Percentiles rank a stretch among this genome's conserved stretches.
These are phyloP conservation scores for Berghia stephanieae DNA, from an alignment of 1,140 invertebrate genomes.

Conservation along the genomic window DNA sequence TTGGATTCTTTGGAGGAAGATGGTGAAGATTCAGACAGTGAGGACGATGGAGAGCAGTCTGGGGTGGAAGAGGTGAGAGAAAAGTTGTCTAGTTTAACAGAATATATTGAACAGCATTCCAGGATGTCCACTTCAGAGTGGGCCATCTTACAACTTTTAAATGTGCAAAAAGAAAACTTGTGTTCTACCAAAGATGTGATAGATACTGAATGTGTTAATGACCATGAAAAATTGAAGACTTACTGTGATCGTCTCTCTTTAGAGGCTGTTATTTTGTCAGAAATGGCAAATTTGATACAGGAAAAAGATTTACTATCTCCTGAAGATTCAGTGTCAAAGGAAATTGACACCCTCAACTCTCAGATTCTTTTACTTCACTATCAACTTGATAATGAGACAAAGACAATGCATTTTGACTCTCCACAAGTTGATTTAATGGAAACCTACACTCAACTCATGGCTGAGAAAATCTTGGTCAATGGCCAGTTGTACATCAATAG, in stretches of 20 bases:
- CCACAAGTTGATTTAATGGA: constrained; percentile 46
- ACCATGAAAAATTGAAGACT: constrained; percentile 51
- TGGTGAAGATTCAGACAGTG: constrained; percentile 48
- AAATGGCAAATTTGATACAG: constrained; percentile 58
- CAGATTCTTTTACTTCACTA: constrained; percentile 49
- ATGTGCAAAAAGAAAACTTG: constrained; percentile 39
- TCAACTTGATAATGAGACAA: constrained; percentile 46
- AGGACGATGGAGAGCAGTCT: constrained; percentile 43
- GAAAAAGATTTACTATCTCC: constrained; percentile 18
- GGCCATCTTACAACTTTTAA: constrained; percentile 48
- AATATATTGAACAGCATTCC: constrained; percentile 50
- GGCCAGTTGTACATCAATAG: constrained; percentile 50
- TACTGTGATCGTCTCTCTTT: constrained; percentile 59
- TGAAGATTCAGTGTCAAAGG: constrained; percentile 46
- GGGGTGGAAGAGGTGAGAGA: constrained; percentile 45
- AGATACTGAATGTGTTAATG: background rate
- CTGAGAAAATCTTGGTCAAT: constrained; percentile 58
- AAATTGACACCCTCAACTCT: constrained; percentile 51
- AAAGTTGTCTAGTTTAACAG: constrained; percentile 47
- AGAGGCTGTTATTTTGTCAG: constrained; percentile 58
- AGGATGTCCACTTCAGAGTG: constrained; percentile 51
- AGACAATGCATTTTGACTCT: constrained; percentile 42
- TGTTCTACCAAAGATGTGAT: constrained; percentile 23
- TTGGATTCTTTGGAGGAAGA: constrained; percentile 45
- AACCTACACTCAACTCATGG: constrained; percentile 53